Base-by-base conservation (phyloP, 64 coral and sea anemone species). In the Stylophora pistillata region DNA sequence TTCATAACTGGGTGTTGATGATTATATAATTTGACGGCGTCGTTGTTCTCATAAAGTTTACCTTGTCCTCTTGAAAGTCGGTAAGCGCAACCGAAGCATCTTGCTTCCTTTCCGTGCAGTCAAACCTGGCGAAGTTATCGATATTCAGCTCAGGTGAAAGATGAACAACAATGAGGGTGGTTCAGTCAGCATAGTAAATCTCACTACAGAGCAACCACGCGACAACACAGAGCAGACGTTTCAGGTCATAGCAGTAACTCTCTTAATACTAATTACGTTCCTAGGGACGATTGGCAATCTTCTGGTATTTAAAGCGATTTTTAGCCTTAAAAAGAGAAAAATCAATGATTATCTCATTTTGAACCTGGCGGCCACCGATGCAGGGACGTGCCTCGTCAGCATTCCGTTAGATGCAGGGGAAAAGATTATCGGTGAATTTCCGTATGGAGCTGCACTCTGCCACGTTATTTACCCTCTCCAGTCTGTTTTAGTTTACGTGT, bases 381-480 rank as follows among this genome's bases (percentile, higher is more conserved):
- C 90, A 74, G 86, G 94, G 7, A 91, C 87, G 13, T 99, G 93
- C 63, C 34, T 80, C 17, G 79, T 95, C 15, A 90, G 97, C 28
- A 92, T 99, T 54, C 97, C 97, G 0, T 74, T 99, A 26, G 93
- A 99, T 27, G 84, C 95, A 13, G 88, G 76, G 5, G 93, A 95
- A 20, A 60, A 88, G 52, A 73, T 81, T 12, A 64, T 79, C 10
- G 87, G 66, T 10, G 71, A 65, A 34, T 99, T 91, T 58, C 93
- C 91, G 0, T 99, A 93, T 60, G 97, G 97, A 16, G 69, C 60
- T 9, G 85, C 95, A 15, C 41, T 99, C 1, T 99, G 97, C 30
- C 95, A 79, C 31, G 74, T 95, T 14, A 94, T 95, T 53, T 99
- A 95, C 73, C 97, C 97, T 20, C 86, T 95, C 15, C 97, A 99